Base-by-base conservation (phyloP, 1,140 invertebrate species). In the Cyclargus thomasi region DNA sequence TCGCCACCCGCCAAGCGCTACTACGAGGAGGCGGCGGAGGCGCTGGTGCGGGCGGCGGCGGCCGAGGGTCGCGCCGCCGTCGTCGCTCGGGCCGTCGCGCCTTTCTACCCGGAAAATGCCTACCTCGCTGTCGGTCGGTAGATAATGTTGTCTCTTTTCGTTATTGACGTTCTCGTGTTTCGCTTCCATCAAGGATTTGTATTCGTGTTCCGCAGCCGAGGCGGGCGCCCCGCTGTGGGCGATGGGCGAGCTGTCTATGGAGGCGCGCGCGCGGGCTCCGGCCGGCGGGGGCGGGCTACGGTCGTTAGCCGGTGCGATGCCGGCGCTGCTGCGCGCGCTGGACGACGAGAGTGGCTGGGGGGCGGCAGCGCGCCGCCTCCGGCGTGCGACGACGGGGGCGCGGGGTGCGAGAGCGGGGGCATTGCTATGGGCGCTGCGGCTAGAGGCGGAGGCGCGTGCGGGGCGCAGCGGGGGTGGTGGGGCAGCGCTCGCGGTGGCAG, bases 351-450 rank as follows among this genome's bases (percentile, higher is more conserved):
- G n/a, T 5, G 55, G 17, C 57, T 18, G 63, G 11, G 65, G 39
- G 65, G 29, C 65, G 20, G 62, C 62, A 18, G 65, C 55, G 1
- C 55, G 55, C 17, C 5, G 5, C 2, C 55, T 57, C 17, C 55
- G 55, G 17, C 65, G 63, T 53, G 57, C 55, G 36, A 29, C 36
- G 57, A 18, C 35, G 20, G 53, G 57, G 64, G 35, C n/a, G n/a
- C 57, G 63, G 53, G 67, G 65, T 14, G 62, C 22, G 47, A 2
- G 21, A 21, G 70, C 64, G 55, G 77, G 77, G 67, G 71, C 69
- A 63, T 62, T 62, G 57, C 73, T 73, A 23, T 71, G 68, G 35
- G 67, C 69, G 59, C 70, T 72, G 18, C 63, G 67, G 23, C 53
- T 67, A 39, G 66, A 68, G 67, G 63, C 36, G 4, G 70, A 17